Conservation (phyloP, 1,140 invertebrate genomes). For the Rhyzopertha dominica region DNA sequence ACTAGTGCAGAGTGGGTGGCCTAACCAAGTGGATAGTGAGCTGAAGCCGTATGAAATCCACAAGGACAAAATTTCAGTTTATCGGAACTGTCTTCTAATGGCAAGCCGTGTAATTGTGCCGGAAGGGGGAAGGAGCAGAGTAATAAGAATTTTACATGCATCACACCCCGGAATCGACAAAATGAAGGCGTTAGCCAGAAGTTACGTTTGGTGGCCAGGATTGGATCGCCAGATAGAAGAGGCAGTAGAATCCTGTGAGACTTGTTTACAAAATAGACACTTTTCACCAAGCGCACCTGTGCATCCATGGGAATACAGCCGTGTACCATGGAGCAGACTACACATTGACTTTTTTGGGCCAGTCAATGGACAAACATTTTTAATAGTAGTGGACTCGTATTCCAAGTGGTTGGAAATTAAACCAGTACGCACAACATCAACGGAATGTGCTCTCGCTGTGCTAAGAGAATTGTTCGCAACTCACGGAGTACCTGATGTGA, state of each 20-base stretch:
- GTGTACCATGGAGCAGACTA: slow-evolving; percentile 39
- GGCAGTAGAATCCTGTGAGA: slow-evolving; percentile 8
- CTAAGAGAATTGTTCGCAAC: slow-evolving; percentile 15
- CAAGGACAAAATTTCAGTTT: slow-evolving; percentile 24
- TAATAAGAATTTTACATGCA: slow-evolving; percentile 42
- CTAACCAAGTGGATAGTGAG: too few relatives aligned
- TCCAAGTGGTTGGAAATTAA: slow-evolving; percentile 37
- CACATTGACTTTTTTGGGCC: slow-evolving; percentile 41
- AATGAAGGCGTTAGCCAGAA: slow-evolving; percentile 45
- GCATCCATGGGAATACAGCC: slow-evolving; percentile 40
- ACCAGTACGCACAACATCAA: slow-evolving; percentile 20
- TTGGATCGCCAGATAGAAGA: slow-evolving; percentile 37
- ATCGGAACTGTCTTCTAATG: slow-evolving; percentile 30
- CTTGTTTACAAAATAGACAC: slow-evolving; percentile 26
- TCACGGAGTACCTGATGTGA: slow-evolving; percentile 18
- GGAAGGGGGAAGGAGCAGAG: slow-evolving; percentile 17
- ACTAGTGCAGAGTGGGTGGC: too few relatives aligned
- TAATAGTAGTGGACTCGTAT: slow-evolving; percentile 30
- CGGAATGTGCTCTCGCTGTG: slow-evolving; percentile 16
- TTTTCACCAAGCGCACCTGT: slow-evolving; percentile 30
- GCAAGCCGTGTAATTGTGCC: slow-evolving; percentile 44
- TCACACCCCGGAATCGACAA: slow-evolving; percentile 45
- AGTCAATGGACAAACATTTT: slow-evolving; percentile 26
- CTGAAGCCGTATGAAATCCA: slow-evolving; percentile 16
- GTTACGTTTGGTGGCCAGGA: slow-evolving; percentile 47